Evolutionary conservation across 1,140 invertebrate species (phyloP).

Genomic region (Harpegnathos saltator): DNA sequence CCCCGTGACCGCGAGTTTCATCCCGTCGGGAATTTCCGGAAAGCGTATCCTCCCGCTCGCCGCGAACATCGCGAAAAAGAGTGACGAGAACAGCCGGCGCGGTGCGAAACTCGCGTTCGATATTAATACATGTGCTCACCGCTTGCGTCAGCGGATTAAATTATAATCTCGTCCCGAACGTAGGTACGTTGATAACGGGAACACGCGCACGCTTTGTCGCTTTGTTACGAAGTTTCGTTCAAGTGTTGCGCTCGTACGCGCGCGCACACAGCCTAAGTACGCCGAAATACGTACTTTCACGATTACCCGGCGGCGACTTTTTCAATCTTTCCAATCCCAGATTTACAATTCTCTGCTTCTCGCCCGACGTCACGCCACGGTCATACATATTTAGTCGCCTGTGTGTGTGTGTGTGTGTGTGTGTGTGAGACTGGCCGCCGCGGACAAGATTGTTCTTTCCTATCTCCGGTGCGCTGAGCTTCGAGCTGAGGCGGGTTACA

Average conservation of each 20-base stretch:
- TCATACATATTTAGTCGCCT: constrained; percentile 74
- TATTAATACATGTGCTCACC: constrained; percentile 36
- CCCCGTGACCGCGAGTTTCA: not conserved
- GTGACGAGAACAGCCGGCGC: not conserved
- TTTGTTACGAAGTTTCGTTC: constrained; percentile 64
- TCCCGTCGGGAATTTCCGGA: not conserved
- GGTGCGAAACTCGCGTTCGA: constrained; percentile 16
- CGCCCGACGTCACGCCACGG: constrained; percentile 44
- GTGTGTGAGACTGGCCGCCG: constrained; percentile 38
- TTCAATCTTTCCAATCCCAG: constrained; percentile 28
- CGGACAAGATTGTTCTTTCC: constrained; percentile 59
- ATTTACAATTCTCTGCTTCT: constrained; percentile 70
- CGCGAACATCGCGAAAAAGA: not conserved
- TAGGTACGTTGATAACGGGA: constrained; percentile 65
- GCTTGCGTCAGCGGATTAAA: constrained; percentile 54
- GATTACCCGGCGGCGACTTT: constrained; percentile 39
- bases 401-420: too few relatives aligned
- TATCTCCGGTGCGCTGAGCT: not conserved
- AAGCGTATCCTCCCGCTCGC: not conserved
- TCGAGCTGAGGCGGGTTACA: not conserved
- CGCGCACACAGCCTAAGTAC: not conserved
- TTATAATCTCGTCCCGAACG: constrained; percentile 64
- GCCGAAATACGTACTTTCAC: not conserved
- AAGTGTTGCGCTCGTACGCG: constrained; percentile 48
- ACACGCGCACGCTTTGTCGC: constrained; percentile 20